phyloP scores from a whole-genome alignment of 2,888 invertebrate species.

The Drosophila kuntzei region DNA sequence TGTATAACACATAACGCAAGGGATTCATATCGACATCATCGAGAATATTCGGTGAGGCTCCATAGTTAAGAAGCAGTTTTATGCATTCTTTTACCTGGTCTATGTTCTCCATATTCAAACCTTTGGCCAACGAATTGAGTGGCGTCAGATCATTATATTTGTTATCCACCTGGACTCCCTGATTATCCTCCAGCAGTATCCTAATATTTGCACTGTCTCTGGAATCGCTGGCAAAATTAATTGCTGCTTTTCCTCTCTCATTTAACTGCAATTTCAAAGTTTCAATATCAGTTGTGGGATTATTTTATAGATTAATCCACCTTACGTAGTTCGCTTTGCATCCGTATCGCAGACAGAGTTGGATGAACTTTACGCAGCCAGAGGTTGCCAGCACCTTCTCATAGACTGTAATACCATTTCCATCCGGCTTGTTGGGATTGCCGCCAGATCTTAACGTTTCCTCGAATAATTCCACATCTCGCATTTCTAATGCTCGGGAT shows the following conservation, averaged over 20 bases:
- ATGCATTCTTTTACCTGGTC: constrained; percentile 72
- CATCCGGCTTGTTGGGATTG: background rate
- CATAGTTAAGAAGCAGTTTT: constrained; percentile 68
- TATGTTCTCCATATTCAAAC: constrained; percentile 67
- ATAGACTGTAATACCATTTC: constrained; percentile 13
- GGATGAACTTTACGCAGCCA: constrained; percentile 19
- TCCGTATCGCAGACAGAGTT: constrained; percentile 12
- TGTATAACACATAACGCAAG: constrained; percentile 75
- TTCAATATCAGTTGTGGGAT: background rate
- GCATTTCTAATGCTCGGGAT: background rate
- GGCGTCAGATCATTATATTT: constrained; percentile 80
- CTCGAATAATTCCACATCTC: background rate
- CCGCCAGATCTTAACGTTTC: background rate
- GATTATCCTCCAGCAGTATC: constrained; percentile 52
- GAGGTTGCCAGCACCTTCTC: constrained; percentile 23
- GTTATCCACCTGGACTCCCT: constrained; percentile 62
- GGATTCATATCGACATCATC: constrained; percentile 80
- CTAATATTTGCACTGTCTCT: constrained; percentile 73
- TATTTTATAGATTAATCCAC: too few relatives aligned
- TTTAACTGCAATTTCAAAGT: constrained; percentile 63
- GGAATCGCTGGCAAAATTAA: constrained; percentile 82
- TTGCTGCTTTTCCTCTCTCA: constrained; percentile 72
- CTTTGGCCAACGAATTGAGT: constrained; percentile 79
- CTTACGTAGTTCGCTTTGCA: constrained; percentile 31
- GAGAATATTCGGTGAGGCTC: constrained; percentile 83